A percentile compares a stretch with the other conserved stretches of the same genome.
These are phyloP conservation scores for Tethea ocularis DNA, from an alignment of 2,888 invertebrate species.

Conservation along the genomic window DNA sequence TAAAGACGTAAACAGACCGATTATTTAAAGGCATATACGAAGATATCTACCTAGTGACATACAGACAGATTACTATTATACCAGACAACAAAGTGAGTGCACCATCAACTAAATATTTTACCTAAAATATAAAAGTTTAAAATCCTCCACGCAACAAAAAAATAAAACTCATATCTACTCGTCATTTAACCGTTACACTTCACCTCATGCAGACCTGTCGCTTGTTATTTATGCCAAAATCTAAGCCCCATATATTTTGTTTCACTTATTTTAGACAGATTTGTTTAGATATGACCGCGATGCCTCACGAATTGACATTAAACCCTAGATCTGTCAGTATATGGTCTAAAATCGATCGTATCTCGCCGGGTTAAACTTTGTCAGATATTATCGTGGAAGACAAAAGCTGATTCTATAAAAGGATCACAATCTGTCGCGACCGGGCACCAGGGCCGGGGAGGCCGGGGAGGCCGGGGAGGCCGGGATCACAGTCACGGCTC, in stretches of 20 bases:
- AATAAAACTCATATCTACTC: background rate
- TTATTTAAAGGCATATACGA: no score
- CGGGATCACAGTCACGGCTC: slow-evolving; percentile 8
- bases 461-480: no score
- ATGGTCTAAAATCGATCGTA: slow-evolving; percentile 2
- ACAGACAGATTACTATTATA: no score
- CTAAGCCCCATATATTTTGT: slow-evolving; percentile 3
- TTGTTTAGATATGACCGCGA: slow-evolving; percentile 7
- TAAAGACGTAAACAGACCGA: no score
- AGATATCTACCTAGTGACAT: no score
- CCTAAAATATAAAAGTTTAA: background rate
- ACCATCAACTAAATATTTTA: no score
- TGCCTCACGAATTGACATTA: background rate
- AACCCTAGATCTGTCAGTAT: background rate
- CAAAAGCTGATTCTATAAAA: slow-evolving; percentile 4
- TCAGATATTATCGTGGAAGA: slow-evolving; percentile 8
- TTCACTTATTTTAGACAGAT: slow-evolving; percentile 11
- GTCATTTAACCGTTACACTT: background rate
- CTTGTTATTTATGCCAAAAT: background rate
- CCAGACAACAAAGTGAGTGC: no score
- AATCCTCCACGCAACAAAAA: background rate
- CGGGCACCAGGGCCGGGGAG: no score
- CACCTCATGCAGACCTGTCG: background rate
- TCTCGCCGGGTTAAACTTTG: background rate
- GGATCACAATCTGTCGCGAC: slow-evolving; percentile 8